Evolutionary conservation across 2,888 invertebrate genomes (phyloP).

Genomic region (Junonia oenone): DNA sequence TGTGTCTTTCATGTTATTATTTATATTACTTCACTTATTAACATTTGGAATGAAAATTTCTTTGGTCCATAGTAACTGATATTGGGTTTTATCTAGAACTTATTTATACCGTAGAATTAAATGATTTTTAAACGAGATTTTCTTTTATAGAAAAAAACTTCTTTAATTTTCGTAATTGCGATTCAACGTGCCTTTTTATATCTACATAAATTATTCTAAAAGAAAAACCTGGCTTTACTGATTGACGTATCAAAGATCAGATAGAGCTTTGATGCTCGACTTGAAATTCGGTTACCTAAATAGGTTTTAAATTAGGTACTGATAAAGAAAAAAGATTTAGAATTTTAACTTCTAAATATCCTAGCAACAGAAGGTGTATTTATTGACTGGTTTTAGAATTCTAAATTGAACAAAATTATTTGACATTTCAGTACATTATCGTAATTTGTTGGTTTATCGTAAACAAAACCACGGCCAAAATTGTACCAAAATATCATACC

Average conservation of each 20-base stretch:
- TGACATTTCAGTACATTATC: too few species aligned
- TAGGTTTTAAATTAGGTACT: background rate
- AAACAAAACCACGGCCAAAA: too few species aligned
- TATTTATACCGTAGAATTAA: conserved; percentile 6
- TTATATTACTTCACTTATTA: conserved; percentile 7
- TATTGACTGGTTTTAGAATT: too few species aligned
- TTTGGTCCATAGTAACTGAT: conserved; percentile 40
- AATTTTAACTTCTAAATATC: too few species aligned
- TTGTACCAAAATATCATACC: too few species aligned
- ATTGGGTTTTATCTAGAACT: conserved; percentile 13
- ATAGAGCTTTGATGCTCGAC: background rate
- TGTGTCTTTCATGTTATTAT: conserved; percentile 22
- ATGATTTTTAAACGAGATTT: background rate
- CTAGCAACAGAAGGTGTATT: too few species aligned
- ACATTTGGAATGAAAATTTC: conserved; percentile 17
- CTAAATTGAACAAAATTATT: too few species aligned
- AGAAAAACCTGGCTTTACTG: background rate
- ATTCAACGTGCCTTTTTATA: background rate
- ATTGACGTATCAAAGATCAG: background rate
- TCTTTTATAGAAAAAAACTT: too few species aligned
- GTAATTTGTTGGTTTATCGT: too few species aligned
- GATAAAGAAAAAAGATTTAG: too few species aligned
- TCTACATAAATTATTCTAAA: background rate
- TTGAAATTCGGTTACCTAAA: too few species aligned
- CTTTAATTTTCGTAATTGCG: too few species aligned